Conservation (phyloP, 1,140 invertebrate genomes). For the Caligus rogercresseyi region DNA sequence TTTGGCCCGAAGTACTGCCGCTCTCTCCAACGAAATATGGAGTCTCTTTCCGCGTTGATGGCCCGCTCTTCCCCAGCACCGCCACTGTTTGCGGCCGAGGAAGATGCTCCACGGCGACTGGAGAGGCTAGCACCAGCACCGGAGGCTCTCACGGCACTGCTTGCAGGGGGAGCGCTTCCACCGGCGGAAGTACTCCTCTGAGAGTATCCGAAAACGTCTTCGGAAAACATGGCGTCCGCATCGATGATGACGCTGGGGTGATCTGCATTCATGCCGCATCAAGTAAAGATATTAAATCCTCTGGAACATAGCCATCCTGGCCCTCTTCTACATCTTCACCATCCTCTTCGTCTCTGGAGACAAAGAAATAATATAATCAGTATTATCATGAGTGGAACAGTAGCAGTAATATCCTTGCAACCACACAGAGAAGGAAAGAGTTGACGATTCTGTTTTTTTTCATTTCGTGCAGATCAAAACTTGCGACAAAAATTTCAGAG, state of each 20-base stretch:
- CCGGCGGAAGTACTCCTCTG: background rate
- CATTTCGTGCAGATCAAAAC: too few relatives aligned
- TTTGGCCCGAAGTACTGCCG: conserved; percentile 66
- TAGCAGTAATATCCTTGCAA: too few relatives aligned
- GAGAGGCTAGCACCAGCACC: background rate
- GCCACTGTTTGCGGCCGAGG: background rate
- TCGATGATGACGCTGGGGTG: conserved; percentile 87
- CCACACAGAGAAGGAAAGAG: too few relatives aligned
- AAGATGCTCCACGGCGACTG: background rate
- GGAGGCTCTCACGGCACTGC: background rate
- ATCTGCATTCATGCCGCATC: conserved; percentile 66
- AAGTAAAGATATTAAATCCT: conserved; percentile 83
- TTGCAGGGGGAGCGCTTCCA: background rate
- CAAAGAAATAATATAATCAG: background rate
- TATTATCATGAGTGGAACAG: too few relatives aligned
- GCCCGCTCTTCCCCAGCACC: background rate
- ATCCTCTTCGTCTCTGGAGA: conserved; percentile 16
- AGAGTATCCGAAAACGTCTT: conserved; percentile 95
- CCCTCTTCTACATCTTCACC: conserved; percentile 19
- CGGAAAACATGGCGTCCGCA: conserved; percentile 87
- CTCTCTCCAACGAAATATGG: conserved; percentile 75
- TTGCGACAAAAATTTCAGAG: too few relatives aligned
- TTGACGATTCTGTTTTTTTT: too few relatives aligned
- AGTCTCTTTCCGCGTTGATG: conserved; percentile 39
- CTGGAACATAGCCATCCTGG: conserved; percentile 16